Conservation (phyloP, 1,140 invertebrate species). For the Bombus ignitus region DNA sequence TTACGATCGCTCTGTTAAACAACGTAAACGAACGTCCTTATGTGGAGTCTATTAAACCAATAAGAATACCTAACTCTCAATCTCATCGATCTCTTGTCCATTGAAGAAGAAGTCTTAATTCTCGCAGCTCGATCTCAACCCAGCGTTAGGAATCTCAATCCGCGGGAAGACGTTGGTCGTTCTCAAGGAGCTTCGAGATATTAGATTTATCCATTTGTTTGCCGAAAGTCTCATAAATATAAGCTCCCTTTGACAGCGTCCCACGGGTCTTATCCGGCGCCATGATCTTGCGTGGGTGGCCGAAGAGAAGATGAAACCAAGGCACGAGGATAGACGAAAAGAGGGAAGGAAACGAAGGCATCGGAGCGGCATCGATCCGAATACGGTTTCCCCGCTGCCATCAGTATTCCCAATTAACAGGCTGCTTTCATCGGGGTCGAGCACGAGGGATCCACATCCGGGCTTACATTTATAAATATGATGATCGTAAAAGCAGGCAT, state of each 20-base stretch:
- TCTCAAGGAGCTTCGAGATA: conserved; percentile 73
- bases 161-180: conserved; percentile 32
- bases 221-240: conserved; percentile 83
- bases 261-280: conserved; percentile 79
- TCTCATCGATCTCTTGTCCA: not conserved
- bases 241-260: conserved; percentile 81
- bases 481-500: conserved; percentile 71
- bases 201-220: conserved; percentile 83
- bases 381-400: conserved; percentile 73
- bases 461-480: conserved; percentile 75
- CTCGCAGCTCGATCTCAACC: not conserved
- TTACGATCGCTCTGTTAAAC: not conserved
- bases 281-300: conserved; percentile 74
- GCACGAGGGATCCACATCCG: conserved; percentile 47
- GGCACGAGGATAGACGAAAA: conserved; percentile 40
- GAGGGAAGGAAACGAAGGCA: conserved; percentile 12
- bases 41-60: not conserved
- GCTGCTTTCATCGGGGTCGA: conserved; percentile 74
- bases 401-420: conserved; percentile 82
- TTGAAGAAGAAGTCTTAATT: not conserved
- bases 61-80: too few relatives aligned
- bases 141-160: not conserved
- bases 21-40: not conserved
- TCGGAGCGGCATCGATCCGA: conserved; percentile 74
- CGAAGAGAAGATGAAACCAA: conserved; percentile 59